These are phyloP conservation scores for Lucilia sericata DNA, from an alignment of 1,140 invertebrate species.

Conservation along the genomic window DNA sequence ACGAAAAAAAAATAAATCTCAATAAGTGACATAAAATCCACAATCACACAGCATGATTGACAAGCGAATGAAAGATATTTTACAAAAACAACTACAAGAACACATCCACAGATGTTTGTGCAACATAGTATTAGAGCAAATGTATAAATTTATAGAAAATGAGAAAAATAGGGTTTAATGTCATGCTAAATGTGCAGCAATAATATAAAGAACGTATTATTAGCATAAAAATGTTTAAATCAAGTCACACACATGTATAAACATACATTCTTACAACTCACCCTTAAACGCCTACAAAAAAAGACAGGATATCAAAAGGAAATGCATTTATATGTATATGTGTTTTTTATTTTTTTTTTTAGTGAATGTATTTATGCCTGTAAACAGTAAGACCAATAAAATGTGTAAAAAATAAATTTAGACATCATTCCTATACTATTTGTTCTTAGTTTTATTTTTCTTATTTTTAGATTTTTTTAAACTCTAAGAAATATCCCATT, in stretches of 20 bases:
- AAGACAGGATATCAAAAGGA: not conserved
- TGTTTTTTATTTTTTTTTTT: not conserved
- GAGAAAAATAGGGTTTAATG: not conserved
- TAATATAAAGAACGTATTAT: not conserved
- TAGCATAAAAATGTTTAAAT: slow-evolving; percentile 29
- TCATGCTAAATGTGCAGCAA: slow-evolving; percentile 5
- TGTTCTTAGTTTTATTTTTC: not conserved
- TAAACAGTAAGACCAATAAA: not conserved
- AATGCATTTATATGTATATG: too few relatives aligned
- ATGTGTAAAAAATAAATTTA: not conserved
- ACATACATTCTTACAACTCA: not conserved
- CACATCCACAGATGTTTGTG: not conserved
- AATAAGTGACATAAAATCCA: slow-evolving; percentile 4
- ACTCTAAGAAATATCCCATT: too few relatives aligned
- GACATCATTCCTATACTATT: slow-evolving; percentile 31
- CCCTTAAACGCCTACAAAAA: not conserved
- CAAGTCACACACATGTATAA: not conserved
- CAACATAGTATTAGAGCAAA: not conserved
- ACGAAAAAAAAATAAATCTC: slow-evolving; percentile 3
- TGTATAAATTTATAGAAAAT: not conserved
- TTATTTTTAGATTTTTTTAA: not conserved
- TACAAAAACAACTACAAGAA: not conserved
- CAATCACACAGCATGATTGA: not conserved
- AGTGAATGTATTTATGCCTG: not conserved
- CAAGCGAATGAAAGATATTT: not conserved